Evolutionary conservation across 2,888 invertebrate species (phyloP).

Genomic region (Megaustenia siamemsis): DNA sequence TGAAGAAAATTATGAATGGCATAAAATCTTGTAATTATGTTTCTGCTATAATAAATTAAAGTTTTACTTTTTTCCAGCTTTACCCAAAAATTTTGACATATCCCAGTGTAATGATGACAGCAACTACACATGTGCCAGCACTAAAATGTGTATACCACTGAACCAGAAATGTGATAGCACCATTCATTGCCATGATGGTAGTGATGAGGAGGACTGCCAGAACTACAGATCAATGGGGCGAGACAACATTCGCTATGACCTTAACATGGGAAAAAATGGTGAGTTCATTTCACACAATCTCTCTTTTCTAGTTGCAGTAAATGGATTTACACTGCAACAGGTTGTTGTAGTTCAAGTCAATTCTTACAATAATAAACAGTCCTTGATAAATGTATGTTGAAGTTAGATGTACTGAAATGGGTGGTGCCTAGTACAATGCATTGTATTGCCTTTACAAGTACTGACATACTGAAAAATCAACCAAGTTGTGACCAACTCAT

Average conservation of each 20-base stretch:
- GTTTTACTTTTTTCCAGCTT: slow-evolving; percentile 39
- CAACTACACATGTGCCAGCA: slow-evolving; percentile 64
- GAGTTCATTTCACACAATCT: background rate
- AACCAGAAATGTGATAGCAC: slow-evolving; percentile 63
- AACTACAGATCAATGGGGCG: background rate
- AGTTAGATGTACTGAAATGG: too few relatives aligned
- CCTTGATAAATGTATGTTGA: too few relatives aligned
- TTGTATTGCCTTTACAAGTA: too few relatives aligned
- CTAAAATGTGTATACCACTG: slow-evolving; percentile 63
- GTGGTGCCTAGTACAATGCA: too few relatives aligned
- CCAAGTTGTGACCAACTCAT: too few relatives aligned
- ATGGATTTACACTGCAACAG: too few relatives aligned
- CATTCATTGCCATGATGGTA: slow-evolving; percentile 72
- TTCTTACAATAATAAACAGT: too few relatives aligned
- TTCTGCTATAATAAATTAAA: too few relatives aligned
- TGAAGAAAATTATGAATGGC: too few relatives aligned
- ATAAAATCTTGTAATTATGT: too few relatives aligned
- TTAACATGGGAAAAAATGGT: slow-evolving; percentile 26
- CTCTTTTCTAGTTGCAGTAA: background rate
- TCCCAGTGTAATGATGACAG: slow-evolving; percentile 25
- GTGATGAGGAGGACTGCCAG: slow-evolving; percentile 66
- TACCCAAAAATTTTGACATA: slow-evolving; percentile 51
- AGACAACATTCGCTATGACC: slow-evolving; percentile 15
- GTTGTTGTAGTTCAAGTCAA: too few relatives aligned
- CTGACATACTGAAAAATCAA: too few relatives aligned